Conservation (phyloP, 2,113 vertebrate genomes). For the Scolopax mira region DNA sequence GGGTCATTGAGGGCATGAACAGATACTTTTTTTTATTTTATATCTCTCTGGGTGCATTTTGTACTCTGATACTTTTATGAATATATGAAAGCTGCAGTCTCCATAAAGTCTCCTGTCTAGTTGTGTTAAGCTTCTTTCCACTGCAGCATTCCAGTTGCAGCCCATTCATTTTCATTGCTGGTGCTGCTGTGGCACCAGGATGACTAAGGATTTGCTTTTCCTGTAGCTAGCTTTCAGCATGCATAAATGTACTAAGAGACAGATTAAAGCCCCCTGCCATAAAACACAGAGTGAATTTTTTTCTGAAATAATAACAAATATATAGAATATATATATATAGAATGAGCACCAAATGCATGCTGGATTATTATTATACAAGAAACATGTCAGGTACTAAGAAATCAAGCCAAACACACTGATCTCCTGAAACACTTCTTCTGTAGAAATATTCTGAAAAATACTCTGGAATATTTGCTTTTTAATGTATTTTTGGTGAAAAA, state of each 20-base stretch:
- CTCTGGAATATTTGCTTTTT: background rate
- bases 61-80: background rate
- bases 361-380: background rate
- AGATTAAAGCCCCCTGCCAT: background rate
- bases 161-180: background rate
- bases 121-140: background rate
- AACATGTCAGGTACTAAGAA: background rate
- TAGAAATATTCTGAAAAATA: background rate
- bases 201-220: background rate
- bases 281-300: background rate
- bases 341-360: background rate
- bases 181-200: background rate
- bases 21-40: background rate
- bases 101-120: background rate
- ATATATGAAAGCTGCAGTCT: background rate
- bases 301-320: background rate
- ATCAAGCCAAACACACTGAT: background rate
- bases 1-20: background rate
- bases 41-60: background rate
- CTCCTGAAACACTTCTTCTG: background rate
- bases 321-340: no score
- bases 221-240: background rate
- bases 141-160: background rate
- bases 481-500: background rate
- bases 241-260: background rate